Evolutionary conservation across 2,888 invertebrate genomes (phyloP), one percentile per base, ranked within the genome.

Genomic region (Imbricaverruca yamaguchii): DNA sequence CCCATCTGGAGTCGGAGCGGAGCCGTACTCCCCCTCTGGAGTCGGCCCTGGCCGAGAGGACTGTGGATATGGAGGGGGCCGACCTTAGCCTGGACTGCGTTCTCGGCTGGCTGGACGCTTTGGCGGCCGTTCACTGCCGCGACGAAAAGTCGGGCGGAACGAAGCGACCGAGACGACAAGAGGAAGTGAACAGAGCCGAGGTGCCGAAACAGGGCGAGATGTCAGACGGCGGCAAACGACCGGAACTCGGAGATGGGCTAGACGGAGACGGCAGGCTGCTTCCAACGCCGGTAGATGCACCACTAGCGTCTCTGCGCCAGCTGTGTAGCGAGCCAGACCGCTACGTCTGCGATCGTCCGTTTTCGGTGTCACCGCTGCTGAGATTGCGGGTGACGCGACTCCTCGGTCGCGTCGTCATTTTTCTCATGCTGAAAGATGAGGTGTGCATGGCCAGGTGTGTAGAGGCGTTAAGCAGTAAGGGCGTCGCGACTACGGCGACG

Each of bases 261-360:
- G 39, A 39, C 39, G 39, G 39, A 39, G 39, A 39, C 39, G 39
- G 4, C 39, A 39, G 39, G 39, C 39, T 4, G 39, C 39, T 39
- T 39, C 39, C 39, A 39, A 86, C 90, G 96, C 61, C 96, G 96
- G 4, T 92, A 94, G 18, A 96, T 96, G 87, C 93, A 94, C 0
- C 95, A 96, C 88, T 94, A 94, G 0, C 95, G 94, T 0, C 89
- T 96, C n/a, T 97, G 97, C n/a, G 97, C 97, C 88, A 90, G 97
- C 0, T 96, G 93, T 86, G 95, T 95, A 0, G 97, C 97, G 87
- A 93, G 94, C 84, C 93, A 94, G 23, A 93, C 97, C 77, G 96
- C 97, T 96, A 90, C 94, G 85, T 96, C 95, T 3, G 87, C 97
- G 15, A 94, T 94, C 86, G 90, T 94, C 89, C 93, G 93, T 53